These are phyloP conservation scores for Smittia aterrima DNA, from an alignment of 2,888 invertebrate species.

Conservation along the genomic window DNA sequence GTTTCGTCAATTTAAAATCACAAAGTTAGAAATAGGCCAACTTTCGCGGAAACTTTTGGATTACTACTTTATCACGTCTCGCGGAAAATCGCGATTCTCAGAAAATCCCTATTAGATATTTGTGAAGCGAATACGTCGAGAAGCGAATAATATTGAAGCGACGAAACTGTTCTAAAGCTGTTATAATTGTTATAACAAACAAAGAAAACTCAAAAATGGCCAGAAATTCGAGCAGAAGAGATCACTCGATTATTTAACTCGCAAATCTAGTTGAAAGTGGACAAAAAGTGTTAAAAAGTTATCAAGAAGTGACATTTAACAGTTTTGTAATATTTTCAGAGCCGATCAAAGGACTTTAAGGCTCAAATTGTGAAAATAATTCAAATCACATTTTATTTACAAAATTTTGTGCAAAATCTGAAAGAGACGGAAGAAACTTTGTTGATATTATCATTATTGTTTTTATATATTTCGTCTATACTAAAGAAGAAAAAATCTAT, in stretches of 20 bases:
- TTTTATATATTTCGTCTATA: not conserved
- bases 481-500: constrained; percentile 15
- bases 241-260: constrained; percentile 40
- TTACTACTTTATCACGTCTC: too few relatives aligned
- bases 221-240: constrained; percentile 32
- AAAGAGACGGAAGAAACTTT: constrained; percentile 9
- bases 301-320: not conserved
- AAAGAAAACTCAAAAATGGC: constrained; percentile 53
- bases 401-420: constrained; percentile 35
- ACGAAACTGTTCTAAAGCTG: too few relatives aligned
- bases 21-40: too few relatives aligned
- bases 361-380: constrained; percentile 14
- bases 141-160: too few relatives aligned
- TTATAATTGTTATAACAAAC: constrained; percentile 44
- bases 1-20: too few relatives aligned
- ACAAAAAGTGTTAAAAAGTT: constrained; percentile 36
- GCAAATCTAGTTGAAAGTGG: constrained; percentile 21
- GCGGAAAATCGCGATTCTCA: too few relatives aligned
- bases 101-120: too few relatives aligned
- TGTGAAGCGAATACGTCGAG: too few relatives aligned
- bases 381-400: constrained; percentile 33
- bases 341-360: not conserved
- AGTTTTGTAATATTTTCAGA: constrained; percentile 24
- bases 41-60: too few relatives aligned
- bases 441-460: constrained; percentile 19